Conservation (phyloP, 2,888 invertebrate genomes). For the Drosophila formosana region DNA sequence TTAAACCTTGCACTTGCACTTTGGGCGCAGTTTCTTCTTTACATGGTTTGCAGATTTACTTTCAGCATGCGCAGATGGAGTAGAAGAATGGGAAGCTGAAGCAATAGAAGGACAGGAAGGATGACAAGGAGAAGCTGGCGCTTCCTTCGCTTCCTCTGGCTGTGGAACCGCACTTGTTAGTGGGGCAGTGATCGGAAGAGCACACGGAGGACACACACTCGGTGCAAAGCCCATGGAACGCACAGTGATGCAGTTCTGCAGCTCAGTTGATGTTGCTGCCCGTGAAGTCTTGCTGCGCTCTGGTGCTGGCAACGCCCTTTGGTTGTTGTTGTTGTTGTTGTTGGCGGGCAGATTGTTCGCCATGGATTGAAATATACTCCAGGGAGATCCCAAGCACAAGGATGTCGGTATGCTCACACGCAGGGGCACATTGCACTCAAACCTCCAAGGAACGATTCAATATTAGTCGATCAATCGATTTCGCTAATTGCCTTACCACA, state of each 20-base stretch:
- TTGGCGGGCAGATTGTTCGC: background rate
- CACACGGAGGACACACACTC: background rate
- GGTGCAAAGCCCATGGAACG: background rate
- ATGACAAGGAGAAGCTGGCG: background rate
- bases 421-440: slow-evolving; percentile 66
- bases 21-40: background rate
- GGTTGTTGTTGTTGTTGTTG: background rate
- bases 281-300: background rate
- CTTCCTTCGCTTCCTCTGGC: background rate
- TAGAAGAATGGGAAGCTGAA: background rate
- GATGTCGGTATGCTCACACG: slow-evolving; percentile 48
- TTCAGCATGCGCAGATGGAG: background rate
- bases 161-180: background rate
- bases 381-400: slow-evolving; percentile 23
- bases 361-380: slow-evolving; percentile 6
- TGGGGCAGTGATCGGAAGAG: background rate
- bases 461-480: background rate
- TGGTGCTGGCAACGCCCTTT: background rate
- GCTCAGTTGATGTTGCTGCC: background rate
- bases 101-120: too few species aligned
- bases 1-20: background rate
- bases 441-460: slow-evolving; percentile 30
- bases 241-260: background rate
- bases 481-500: slow-evolving; percentile 53
- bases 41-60: background rate